Base-by-base conservation (phyloP, 23 tunicate genomes). In the Halocynthia roretzi region DNA sequence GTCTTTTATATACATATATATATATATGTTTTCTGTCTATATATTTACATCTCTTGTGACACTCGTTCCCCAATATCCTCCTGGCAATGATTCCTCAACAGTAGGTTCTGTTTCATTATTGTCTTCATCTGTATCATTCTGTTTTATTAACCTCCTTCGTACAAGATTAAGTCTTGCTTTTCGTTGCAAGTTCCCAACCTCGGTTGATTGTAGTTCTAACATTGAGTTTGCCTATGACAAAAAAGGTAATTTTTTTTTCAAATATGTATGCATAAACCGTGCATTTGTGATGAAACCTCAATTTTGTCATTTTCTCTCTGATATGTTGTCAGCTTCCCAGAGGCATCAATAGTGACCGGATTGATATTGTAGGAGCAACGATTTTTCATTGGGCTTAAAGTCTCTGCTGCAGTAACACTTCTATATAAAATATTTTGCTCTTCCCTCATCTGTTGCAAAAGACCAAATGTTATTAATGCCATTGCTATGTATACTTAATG, bases 331-430 rank as follows among this genome's bases (percentile, higher is more conserved):
- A 87, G 18, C 51, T 88, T 83, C 11, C 95, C 87, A 40, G 75
- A 64, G 7, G 84, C 75, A 73, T 88, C 84, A n/a, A 83, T 88
- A 7, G 86, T 67, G 23, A 83, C 81, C 11, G 73, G 84, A 54
- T 88, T 88, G 54, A 83, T 71, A 68, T 88, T 88, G 52, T 88
- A 88, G 5, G 82, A 71, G 68, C 95, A 88, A 18, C 84, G 78
- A 57, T 88, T 88, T 53, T 88, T 88, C 65, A 78, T 83, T 6
- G 95, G 87, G 15, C 87, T 83, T 7, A 82, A 55, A 49, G 63
- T 61, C 62, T 83, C 87, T 49, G 95, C 95, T 44, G 95, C 95
- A 31, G 87, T 74, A 6, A 86, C 95, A 57, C 95, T 88, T 66
- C 87, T 31, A 65, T 64, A 80, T 21, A 88, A 53, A 50, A 88